These are phyloP conservation scores for Cichlasoma orientale DNA, from an alignment of 2,797 vertebrate species.

Conservation along the genomic window DNA sequence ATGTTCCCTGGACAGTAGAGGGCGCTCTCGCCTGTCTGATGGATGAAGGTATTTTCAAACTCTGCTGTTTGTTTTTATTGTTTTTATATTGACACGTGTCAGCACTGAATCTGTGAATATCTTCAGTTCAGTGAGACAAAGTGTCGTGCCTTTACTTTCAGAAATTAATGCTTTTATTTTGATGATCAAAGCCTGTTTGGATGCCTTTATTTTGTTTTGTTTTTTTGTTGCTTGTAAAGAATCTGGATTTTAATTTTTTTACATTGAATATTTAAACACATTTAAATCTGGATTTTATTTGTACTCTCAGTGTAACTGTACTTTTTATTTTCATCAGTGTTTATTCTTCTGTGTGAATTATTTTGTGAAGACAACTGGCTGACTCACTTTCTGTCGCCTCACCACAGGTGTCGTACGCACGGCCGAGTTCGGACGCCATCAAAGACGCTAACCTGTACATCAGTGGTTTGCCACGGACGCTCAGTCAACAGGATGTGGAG, in stretches of 20 bases:
- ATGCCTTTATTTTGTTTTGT: constrained; percentile 35
- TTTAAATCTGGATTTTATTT: constrained; percentile 51
- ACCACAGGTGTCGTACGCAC: constrained; percentile 82
- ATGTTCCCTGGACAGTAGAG: constrained; percentile 76
- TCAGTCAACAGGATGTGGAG: constrained; percentile 96
- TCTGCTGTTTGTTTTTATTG: constrained; percentile 42
- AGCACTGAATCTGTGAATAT: constrained; percentile 71
- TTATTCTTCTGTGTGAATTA: background rate
- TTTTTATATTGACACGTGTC: constrained; percentile 65
- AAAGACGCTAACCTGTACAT: constrained; percentile 98
- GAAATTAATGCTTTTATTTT: constrained; percentile 45
- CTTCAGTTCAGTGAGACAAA: constrained; percentile 59
- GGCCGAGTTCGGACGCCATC: constrained; percentile 95
- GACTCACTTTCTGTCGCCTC: constrained; percentile 7
- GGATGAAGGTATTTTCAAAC: constrained; percentile 66
- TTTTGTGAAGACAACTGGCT: background rate
- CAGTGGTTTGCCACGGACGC: constrained; percentile 91
- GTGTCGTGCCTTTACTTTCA: constrained; percentile 47
- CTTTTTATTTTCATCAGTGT: constrained; percentile 6
- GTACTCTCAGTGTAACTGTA: constrained; percentile 31
- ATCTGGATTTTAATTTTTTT: constrained; percentile 39
- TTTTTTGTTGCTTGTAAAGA: constrained; percentile 35
- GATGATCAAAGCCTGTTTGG: constrained; percentile 40
- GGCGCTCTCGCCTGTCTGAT: constrained; percentile 67
- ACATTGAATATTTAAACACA: constrained; percentile 14